Evolutionary conservation across 2,113 vertebrate genomes (phyloP).

Genomic region (Numida meleagris): DNA sequence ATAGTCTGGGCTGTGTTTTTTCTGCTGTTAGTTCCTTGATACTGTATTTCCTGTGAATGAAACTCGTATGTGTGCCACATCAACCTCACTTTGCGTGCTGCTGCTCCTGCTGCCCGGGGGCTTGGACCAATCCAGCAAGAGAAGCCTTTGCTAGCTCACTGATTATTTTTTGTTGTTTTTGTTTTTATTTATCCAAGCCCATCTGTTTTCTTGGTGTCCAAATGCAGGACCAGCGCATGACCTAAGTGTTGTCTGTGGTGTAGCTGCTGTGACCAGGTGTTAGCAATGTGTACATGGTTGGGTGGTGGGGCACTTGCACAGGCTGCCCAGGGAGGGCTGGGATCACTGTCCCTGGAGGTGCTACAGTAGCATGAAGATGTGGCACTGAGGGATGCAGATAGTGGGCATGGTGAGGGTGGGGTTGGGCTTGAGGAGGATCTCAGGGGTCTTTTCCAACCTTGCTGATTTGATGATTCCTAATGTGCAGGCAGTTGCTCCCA

Average conservation of each 20-base stretch:
- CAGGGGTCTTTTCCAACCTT: too few relatives aligned
- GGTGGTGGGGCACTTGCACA: too few relatives aligned
- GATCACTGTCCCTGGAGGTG: background rate
- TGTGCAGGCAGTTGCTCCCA: background rate
- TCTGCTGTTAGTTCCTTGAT: background rate
- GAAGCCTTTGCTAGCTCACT: constrained; percentile 68
- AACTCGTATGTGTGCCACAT: background rate
- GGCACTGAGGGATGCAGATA: too few relatives aligned
- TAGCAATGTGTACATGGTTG: accelerated
- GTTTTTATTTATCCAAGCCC: constrained; percentile 66
- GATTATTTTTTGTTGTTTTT: constrained; percentile 67
- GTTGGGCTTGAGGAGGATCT: background rate
- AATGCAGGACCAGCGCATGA: background rate
- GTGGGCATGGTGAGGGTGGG: too few relatives aligned
- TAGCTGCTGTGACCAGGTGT: background rate
- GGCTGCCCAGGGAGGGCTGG: background rate
- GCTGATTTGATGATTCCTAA: background rate
- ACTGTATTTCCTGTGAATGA: constrained; percentile 49
- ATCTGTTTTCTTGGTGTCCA: constrained; percentile 35
- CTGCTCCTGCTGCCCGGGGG: constrained; percentile 65
- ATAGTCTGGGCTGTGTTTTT: background rate
- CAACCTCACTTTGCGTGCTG: constrained; percentile 56
- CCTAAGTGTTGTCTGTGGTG: background rate
- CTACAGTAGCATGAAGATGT: too few relatives aligned
- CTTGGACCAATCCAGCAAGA: constrained; percentile 72